Evolutionary conservation across 2,113 vertebrate species (phyloP), one percentile per base, ranked within the genome.

Genomic region (Chionomys nivalis): DNA sequence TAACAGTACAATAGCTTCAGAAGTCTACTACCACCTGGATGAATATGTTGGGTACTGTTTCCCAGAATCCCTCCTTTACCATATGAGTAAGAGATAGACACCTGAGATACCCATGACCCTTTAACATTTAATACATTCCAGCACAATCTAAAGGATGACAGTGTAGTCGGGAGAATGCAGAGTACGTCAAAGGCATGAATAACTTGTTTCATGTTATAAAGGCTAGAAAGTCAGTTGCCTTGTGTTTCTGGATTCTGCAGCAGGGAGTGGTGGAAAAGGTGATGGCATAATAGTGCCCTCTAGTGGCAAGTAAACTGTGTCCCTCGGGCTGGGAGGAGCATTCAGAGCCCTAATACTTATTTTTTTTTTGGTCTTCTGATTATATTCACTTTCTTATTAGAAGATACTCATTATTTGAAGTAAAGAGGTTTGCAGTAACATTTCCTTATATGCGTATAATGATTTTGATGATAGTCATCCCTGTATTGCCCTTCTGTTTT

Each of bases 281-380:
- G 52, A 89, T 96, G 91, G 89, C 91, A 66, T 82, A 68, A 96
- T 77, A 66, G 72, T 76, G 94, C 94, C 94, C 95, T 97, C 95
- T 96, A 94, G 95, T 95, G 96, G 70, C 83, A 75, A 58, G 2
- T 23, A 36, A 87, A 65, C 55, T 82, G 52, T 90, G 93, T 95
- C 78, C 78, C 78, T 89, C 10, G n/a, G 7, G 49, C 39, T 93
- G 72, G 10, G 36, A 55, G 10, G 7, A 11, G 36, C 83, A 42
- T 61, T 89, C 58, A 33, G 26, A 87, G 12, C 23, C 55, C 42
- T 16, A 61, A n/a, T 4, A 36, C 33, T 81, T 55, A 36, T 70
- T 52, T 44, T 2, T 52, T 44, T 2, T 52, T 49, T 36, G 42
- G 13, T 49, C 52, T n/a, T 9, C 33, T 72, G 12, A 16, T 26